Evolutionary conservation across 2,113 vertebrate species (phyloP).

Genomic region (Neoarius graeffei): DNA sequence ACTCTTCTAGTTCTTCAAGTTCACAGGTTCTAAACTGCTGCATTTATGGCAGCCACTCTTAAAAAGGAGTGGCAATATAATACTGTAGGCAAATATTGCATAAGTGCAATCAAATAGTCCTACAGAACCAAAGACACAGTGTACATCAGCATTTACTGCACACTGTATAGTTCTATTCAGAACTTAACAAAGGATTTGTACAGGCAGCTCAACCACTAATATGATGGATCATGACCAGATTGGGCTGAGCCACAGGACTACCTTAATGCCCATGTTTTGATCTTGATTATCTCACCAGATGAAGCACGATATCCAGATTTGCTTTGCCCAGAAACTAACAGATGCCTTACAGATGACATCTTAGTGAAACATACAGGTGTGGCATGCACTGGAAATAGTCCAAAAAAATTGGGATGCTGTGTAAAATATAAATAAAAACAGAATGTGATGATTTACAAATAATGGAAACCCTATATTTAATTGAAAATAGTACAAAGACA

Average conservation of each 20-base stretch:
- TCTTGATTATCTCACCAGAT: background rate
- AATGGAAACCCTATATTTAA: too few relatives aligned
- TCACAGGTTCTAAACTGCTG: background rate
- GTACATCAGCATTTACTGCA: background rate
- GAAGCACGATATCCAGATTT: too few relatives aligned
- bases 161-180: background rate
- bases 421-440: too few relatives aligned
- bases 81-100: background rate
- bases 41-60: background rate
- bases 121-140: background rate
- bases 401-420: too few relatives aligned
- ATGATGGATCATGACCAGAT: background rate
- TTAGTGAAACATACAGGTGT: background rate
- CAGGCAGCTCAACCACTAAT: background rate
- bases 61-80: background rate
- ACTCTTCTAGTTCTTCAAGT: background rate
- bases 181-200: background rate
- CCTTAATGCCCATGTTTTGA: background rate
- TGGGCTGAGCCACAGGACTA: background rate
- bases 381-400: background rate
- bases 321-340: background rate
- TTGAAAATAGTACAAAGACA: too few relatives aligned
- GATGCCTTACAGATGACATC: background rate
- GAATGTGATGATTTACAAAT: too few relatives aligned
- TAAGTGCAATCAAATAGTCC: background rate